Evolutionary conservation across 1,140 invertebrate species (phyloP), one percentile per base, ranked within the genome.

Genomic region (Galleria mellonella): DNA sequence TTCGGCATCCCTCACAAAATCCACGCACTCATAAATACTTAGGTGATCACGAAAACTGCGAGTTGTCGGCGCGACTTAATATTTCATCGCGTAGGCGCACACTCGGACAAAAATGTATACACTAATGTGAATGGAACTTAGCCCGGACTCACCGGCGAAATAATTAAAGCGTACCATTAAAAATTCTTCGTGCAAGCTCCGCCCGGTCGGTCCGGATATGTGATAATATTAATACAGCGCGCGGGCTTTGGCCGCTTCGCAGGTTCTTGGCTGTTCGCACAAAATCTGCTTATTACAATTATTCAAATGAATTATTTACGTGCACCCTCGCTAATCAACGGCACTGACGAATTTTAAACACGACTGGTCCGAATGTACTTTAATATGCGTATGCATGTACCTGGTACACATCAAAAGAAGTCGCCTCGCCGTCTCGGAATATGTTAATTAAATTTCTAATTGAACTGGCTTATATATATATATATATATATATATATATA

Each of bases 101-200:
- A 56, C 53, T 60, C 55, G 65, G 62, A 67, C 75, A 82, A 79
- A 83, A 83, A 83, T 73, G 74, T 75, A 78, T 77, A 69, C 68
- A 70, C 76, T 79, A 83, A 84, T 84, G 77, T 72, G 72, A 79
- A 84, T 78, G 71, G 70, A 82, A 79, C 75, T 82, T 82, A 76
- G 71, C 57, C 56, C 50, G 52, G 51, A 43, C 45, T 57, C 62
- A 59, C 47, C 62, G 43, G 59, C 65, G 71, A 84, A 83, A 84
- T 84, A 84, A 84, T 84, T 84, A 82, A 84, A 79, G 68, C 70
- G 61, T 64, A 54, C 53, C 79, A 84, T 84, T 84, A 79, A 82
- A 84, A 82, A 84, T 84, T 82, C 81, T 71, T 73, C 68, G 65
- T 66, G 60, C 58, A 72, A 68, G 72, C 67, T 65, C 60, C 57